Base-by-base conservation (phyloP, 1,140 invertebrate species). In the Zaprionus camerounensis region DNA sequence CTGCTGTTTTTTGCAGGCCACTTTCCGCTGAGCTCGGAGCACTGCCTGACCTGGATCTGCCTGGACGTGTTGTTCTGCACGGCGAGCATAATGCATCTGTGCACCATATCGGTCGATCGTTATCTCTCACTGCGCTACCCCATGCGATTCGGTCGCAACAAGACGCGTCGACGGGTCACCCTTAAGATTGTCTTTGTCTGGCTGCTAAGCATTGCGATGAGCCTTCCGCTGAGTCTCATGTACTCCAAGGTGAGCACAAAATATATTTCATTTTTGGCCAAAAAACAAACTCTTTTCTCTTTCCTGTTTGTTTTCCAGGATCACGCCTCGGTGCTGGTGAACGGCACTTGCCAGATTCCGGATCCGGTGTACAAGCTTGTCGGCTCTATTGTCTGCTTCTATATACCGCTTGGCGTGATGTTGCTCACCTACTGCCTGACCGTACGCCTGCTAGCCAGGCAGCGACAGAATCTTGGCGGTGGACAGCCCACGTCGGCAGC, bases 31-130 rank as follows among this genome's bases (percentile, higher is more conserved):
- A 95, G 96, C 5, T 95, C 97, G 1, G 95, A 96, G 24, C 97
- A 97, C 92, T 97, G 97, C 91, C 94, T 97, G 38, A 95, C 95
- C n/a, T 97, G 97, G 97, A 97, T 97, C 62, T 97, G 96, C 81
- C 94, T 97, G 81, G 98, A 99, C 93, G 98, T 99, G 0, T 94
- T 99, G 1, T 98, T 99, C 91, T 98, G 97, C 92, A 99, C 98
- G 1, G 98, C 98, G 1, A 98, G 97, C 62, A 98, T 99, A 88
- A 97, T 99, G 95, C 98, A 99, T 93, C 94, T 99, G 24, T 98
- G 98, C 93, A 99, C 98, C 62, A 99, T 99, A 91, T 97, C 97
- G 80, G 97, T 99, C 77, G 98, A 99, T 93, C 95, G 98, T 80
- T 97, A 97, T 92, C 94, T 98, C 7, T 97, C 96, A 17, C 94